Evolutionary conservation across 2,888 invertebrate genomes (phyloP).

Genomic region (Tenthredo distinguenda): DNA sequence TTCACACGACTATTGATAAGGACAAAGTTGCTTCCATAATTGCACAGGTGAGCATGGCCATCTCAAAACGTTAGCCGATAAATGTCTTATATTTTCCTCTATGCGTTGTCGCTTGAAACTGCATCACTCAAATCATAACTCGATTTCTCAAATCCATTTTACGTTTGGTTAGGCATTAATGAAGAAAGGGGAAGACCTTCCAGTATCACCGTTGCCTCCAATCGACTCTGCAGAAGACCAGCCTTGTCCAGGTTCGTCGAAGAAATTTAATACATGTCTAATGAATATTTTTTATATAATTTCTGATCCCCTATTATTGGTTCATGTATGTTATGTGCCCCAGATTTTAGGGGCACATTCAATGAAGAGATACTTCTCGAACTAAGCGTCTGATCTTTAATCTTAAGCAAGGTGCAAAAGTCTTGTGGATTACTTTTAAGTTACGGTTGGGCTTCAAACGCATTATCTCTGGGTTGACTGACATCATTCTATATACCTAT

Average conservation of each 20-base stretch:
- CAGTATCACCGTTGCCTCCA: constrained; percentile 62
- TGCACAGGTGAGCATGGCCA: constrained; percentile 80
- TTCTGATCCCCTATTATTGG: constrained; percentile 19
- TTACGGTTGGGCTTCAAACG: neutral
- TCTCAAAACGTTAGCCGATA: neutral
- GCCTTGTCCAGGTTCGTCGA: constrained; percentile 72
- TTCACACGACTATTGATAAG: constrained; percentile 84
- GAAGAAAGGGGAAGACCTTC: constrained; percentile 73
- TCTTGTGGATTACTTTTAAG: neutral
- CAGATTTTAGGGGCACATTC: neutral
- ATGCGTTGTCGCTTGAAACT: neutral
- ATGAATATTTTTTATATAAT: neutral
- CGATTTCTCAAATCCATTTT: neutral
- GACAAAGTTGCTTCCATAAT: constrained; percentile 88
- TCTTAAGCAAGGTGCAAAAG: neutral
- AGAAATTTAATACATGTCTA: neutral
- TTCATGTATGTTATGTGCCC: neutral
- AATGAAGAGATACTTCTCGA: neutral
- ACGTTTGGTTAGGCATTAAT: constrained; percentile 67
- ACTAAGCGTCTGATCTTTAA: neutral
- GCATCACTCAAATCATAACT: neutral
- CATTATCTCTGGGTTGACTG: constrained; percentile 30
- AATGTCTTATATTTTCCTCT: neutral
- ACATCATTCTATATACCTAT: constrained; percentile 4
- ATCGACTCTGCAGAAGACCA: constrained; percentile 71